These are phyloP conservation scores for Pelodytes ibericus DNA, from an alignment of 2,797 vertebrate species.

Conservation along the genomic window DNA sequence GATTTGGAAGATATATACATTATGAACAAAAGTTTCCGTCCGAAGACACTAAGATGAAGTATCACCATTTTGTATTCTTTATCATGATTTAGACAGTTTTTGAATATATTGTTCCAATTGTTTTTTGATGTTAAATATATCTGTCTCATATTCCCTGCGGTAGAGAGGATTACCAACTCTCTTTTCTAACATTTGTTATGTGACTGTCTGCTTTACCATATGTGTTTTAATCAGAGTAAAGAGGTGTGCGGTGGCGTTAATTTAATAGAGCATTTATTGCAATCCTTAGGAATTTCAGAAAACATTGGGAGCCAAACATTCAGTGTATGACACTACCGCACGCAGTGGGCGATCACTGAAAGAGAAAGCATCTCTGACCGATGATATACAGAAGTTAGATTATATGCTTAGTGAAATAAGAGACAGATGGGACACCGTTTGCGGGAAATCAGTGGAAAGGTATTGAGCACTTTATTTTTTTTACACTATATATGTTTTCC, in stretches of 20 bases:
- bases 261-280: constrained; percentile 10
- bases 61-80: constrained; percentile 9
- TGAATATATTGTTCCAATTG: constrained; percentile 20
- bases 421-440: constrained; percentile 98
- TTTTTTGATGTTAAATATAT: constrained; percentile 15
- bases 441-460: constrained; percentile 98
- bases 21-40: constrained; percentile 47
- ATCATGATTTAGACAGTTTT: constrained; percentile 26
- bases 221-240: constrained; percentile 10
- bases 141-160: constrained; percentile 9
- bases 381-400: constrained; percentile 93
- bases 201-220: constrained; percentile 6
- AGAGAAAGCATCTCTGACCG: constrained; percentile 89
- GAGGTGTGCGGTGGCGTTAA: constrained; percentile 15
- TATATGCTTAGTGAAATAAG: constrained; percentile 96
- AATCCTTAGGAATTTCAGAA: constrained; percentile 92
- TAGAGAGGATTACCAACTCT: neutral
- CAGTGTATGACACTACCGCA: constrained; percentile 92
- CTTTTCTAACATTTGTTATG: constrained; percentile 23
- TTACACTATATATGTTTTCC: too few species aligned
- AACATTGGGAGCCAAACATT: constrained; percentile 93
- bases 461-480: constrained; percentile 58
- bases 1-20: constrained; percentile 16
- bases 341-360: constrained; percentile 92
- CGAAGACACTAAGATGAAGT: constrained; percentile 14